Evolutionary conservation across 53 echinoderm and acorn worm species (phyloP).

Genomic region (Stichopus horrens): DNA sequence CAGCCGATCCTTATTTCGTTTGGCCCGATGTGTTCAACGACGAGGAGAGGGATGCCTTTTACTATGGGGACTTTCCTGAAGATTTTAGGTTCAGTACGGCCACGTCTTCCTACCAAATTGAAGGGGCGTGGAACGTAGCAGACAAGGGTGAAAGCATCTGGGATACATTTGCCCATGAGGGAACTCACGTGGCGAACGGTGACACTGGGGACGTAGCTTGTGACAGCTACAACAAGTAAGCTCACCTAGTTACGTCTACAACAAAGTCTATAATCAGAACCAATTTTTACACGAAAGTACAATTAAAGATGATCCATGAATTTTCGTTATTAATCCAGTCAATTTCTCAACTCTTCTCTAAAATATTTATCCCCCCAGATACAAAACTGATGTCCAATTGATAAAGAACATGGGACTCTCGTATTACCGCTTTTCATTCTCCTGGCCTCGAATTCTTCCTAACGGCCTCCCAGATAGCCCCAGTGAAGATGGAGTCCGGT

Average conservation of each 20-base stretch:
- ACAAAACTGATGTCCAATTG: slow-evolving; percentile 69
- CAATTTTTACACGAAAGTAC: too few species aligned
- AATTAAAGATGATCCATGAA: too few species aligned
- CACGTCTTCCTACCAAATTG: slow-evolving; percentile 76
- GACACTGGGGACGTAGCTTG: slow-evolving; percentile 83
- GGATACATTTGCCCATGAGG: slow-evolving; percentile 68
- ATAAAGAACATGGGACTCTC: slow-evolving; percentile 79
- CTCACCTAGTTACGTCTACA: background rate
- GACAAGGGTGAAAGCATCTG: slow-evolving; percentile 68
- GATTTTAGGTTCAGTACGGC: slow-evolving; percentile 72
- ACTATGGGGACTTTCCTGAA: slow-evolving; percentile 66
- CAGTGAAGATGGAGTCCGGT: slow-evolving; percentile 70
- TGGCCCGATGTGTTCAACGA: slow-evolving; percentile 67
- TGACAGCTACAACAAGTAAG: slow-evolving; percentile 83
- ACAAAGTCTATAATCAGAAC: too few species aligned
- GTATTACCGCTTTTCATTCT: slow-evolving; percentile 85
- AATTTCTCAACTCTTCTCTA: too few species aligned
- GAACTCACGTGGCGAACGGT: slow-evolving; percentile 54
- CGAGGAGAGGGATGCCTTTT: slow-evolving; percentile 62
- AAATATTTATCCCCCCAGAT: slow-evolving; percentile 38
- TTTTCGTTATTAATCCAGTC: too few species aligned
- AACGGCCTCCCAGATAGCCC: slow-evolving; percentile 65
- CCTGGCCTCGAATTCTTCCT: slow-evolving; percentile 84
- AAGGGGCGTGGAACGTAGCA: slow-evolving; percentile 68
- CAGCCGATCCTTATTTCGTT: slow-evolving; percentile 49